A percentile compares a stretch with the other conserved stretches of the same genome.
These are phyloP conservation scores for Myotis yumanensis DNA, from an alignment of 2,113 vertebrate species.

Conservation along the genomic window DNA sequence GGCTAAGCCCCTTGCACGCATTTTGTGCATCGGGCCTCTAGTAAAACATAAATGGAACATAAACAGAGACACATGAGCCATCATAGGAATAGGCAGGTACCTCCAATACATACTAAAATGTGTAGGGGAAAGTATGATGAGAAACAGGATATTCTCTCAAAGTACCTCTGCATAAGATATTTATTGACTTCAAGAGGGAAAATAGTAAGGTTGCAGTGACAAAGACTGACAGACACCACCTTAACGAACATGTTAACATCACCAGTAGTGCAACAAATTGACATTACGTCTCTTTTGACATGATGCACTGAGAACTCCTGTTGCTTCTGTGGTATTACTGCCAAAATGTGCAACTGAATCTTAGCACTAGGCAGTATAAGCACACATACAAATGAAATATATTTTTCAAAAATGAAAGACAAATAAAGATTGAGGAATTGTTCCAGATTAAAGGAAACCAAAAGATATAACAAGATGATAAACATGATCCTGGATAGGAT, in stretches of 20 bases:
- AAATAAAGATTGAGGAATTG: background rate
- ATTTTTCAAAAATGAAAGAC: background rate
- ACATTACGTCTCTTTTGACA: background rate
- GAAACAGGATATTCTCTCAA: background rate
- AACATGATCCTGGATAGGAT: background rate
- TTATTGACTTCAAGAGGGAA: background rate
- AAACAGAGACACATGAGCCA: background rate
- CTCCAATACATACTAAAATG: background rate
- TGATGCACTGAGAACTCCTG: background rate
- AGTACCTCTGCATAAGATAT: background rate
- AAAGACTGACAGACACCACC: background rate
- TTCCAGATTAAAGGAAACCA: background rate
- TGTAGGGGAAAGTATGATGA: background rate
- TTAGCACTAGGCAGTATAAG: background rate
- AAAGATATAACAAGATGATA: background rate
- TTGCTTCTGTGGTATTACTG: background rate
- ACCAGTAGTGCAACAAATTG: background rate
- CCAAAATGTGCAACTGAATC: background rate
- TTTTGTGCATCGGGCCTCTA: too few relatives aligned
- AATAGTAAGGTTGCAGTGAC: background rate
- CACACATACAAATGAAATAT: background rate
- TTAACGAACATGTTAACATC: background rate
- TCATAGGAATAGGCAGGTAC: background rate
- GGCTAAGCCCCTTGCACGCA: too few relatives aligned
- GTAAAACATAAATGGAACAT: background rate